phyloP scores from a whole-genome alignment of 2,113 vertebrate species.

The Hydropotes inermis region DNA sequence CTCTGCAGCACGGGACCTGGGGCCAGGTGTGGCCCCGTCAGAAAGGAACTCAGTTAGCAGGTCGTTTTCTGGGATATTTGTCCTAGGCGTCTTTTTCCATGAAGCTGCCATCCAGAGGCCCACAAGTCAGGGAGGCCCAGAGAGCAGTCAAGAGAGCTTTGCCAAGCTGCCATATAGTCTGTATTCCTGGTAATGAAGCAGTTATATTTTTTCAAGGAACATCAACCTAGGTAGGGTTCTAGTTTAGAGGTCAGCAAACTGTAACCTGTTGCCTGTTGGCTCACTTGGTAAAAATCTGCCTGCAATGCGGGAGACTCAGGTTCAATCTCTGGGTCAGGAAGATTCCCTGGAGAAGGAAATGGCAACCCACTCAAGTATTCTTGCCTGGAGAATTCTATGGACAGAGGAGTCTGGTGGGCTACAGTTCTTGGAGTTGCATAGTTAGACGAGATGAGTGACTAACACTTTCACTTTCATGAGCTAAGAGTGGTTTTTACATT shows the following conservation, averaged over 20 bases:
- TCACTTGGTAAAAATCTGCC: neutral
- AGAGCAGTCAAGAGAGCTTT: neutral
- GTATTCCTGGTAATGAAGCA: neutral
- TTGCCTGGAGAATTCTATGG: neutral
- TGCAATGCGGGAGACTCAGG: neutral
- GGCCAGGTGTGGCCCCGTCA: neutral
- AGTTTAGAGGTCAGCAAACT: slow-evolving; percentile 26
- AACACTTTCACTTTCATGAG: neutral
- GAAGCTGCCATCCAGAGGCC: neutral
- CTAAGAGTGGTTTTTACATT: slow-evolving; percentile 21
- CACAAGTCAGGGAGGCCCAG: neutral
- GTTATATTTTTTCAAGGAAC: neutral
- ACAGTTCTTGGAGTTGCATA: neutral
- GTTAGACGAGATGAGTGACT: neutral
- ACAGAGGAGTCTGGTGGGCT: neutral
- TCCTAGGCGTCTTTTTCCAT: neutral
- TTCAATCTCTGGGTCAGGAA: neutral
- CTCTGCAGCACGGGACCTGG: neutral
- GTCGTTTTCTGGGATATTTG: neutral
- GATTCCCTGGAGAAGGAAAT: neutral
- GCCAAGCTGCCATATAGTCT: neutral
- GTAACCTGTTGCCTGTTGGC: neutral
- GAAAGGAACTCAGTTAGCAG: neutral
- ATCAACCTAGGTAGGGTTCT: neutral
- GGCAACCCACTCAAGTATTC: neutral